Conservation (phyloP, 1,140 invertebrate species). For the Brachionus rotundiformis region DNA sequence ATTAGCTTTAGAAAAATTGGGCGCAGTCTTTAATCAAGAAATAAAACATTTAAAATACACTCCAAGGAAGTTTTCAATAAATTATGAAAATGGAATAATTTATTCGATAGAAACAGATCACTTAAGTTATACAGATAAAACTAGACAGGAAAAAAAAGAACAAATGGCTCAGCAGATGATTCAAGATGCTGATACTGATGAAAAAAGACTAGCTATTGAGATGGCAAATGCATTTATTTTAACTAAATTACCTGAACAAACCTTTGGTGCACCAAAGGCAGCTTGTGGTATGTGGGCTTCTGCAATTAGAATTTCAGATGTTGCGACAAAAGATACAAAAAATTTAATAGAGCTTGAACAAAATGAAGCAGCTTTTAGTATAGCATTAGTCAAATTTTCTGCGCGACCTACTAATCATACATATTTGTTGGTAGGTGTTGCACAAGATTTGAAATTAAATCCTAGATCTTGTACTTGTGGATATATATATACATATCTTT, state of each 20-base stretch:
- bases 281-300: constrained; percentile 96
- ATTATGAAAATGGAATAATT: constrained; percentile 84
- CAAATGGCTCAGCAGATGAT: constrained; percentile 74
- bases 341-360: constrained; percentile 83
- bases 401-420: constrained; percentile 72
- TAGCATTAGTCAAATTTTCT: constrained; percentile 74
- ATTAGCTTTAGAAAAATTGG: constrained; percentile 94
- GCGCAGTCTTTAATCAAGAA: constrained; percentile 94
- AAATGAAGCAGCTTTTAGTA: constrained; percentile 86
- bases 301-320: constrained; percentile 84
- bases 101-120: constrained; percentile 92
- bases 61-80: constrained; percentile 89
- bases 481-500: constrained; percentile 80
- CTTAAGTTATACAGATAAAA: constrained; percentile 95
- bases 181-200: constrained; percentile 91
- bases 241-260: constrained; percentile 85
- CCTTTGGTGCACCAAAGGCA: constrained; percentile 93
- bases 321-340: constrained; percentile 78
- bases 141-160: constrained; percentile 83
- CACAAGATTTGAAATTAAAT: constrained; percentile 84
- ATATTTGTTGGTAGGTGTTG: constrained; percentile 82
- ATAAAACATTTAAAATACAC: constrained; percentile 80
- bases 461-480: constrained; percentile 78
- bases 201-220: constrained; percentile 88
- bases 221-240: constrained; percentile 94